These are phyloP conservation scores for Cheilosia grossa DNA, from an alignment of 2,888 invertebrate species.

Conservation along the genomic window DNA sequence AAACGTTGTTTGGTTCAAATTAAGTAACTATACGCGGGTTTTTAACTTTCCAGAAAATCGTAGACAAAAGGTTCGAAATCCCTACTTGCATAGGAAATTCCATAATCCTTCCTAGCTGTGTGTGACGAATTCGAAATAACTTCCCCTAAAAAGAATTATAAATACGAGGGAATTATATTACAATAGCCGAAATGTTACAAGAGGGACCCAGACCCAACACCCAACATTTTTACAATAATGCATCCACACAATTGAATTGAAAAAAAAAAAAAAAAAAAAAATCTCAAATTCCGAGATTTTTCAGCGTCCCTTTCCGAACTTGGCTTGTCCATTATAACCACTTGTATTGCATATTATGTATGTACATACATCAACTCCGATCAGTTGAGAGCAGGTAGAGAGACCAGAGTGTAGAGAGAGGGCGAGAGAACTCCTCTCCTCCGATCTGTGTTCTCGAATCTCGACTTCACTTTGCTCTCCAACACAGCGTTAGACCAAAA, in stretches of 20 bases:
- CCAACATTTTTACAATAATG: constrained; percentile 53
- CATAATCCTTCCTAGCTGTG: constrained; percentile 71
- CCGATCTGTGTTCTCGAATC: background rate
- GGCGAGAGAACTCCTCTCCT: constrained; percentile 9
- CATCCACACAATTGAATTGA: constrained; percentile 19
- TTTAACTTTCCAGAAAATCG: constrained; percentile 31
- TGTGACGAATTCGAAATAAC: constrained; percentile 72
- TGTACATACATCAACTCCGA: constrained; percentile 8
- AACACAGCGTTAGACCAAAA: background rate
- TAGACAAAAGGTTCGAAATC: constrained; percentile 41
- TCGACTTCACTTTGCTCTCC: constrained; percentile 13
- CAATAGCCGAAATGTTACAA: constrained; percentile 35
- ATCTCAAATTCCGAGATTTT: constrained; percentile 60
- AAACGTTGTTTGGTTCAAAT: constrained; percentile 43
- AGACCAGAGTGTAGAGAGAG: constrained; percentile 13
- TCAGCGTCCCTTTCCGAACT: constrained; percentile 29
- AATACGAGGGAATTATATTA: constrained; percentile 26
- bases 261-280: constrained; percentile 59
- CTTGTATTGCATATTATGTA: constrained; percentile 37
- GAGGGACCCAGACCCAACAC: constrained; percentile 16
- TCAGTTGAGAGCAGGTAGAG: constrained; percentile 76
- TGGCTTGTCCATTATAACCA: constrained; percentile 49
- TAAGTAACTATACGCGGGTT: constrained; percentile 38
- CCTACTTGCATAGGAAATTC: constrained; percentile 60
- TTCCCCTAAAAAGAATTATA: constrained; percentile 35